Conservation (phyloP, 2,797 vertebrate genomes). For the Chelonia mydas region DNA sequence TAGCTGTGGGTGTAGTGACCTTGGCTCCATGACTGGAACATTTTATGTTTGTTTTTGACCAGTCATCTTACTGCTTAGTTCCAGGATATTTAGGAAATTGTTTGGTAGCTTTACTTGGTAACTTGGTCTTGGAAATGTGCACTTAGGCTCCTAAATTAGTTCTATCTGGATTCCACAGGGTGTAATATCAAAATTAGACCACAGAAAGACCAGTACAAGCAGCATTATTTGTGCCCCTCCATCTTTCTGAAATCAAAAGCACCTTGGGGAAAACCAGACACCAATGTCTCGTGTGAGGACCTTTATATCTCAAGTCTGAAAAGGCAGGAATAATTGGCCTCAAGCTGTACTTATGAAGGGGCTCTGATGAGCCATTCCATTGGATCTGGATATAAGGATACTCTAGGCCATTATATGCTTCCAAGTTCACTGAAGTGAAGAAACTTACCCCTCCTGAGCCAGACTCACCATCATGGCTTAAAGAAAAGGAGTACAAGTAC, state of each 20-base stretch:
- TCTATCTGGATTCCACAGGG: neutral
- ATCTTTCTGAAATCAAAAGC: neutral
- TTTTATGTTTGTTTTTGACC: neutral
- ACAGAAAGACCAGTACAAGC: neutral
- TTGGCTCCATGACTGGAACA: neutral
- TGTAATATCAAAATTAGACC: neutral
- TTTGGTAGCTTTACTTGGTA: neutral
- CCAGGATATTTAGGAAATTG: neutral
- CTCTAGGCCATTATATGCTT: neutral
- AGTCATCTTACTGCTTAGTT: slow-evolving; percentile 10
- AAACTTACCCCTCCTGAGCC: neutral
- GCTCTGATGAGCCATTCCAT: neutral
- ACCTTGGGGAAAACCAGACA: neutral
- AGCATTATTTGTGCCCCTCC: neutral
- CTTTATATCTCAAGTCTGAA: neutral
- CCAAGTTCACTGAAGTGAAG: neutral
- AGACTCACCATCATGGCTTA: neutral
- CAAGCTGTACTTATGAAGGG: neutral
- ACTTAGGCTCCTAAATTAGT: neutral
- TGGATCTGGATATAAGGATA: neutral
- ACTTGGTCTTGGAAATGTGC: neutral
- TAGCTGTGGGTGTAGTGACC: neutral
- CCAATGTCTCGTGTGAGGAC: neutral
- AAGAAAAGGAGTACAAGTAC: neutral
- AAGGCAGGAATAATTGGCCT: neutral